Evolutionary conservation across 2,113 vertebrate genomes (phyloP).

Genomic region (Tamias sibiricus): DNA sequence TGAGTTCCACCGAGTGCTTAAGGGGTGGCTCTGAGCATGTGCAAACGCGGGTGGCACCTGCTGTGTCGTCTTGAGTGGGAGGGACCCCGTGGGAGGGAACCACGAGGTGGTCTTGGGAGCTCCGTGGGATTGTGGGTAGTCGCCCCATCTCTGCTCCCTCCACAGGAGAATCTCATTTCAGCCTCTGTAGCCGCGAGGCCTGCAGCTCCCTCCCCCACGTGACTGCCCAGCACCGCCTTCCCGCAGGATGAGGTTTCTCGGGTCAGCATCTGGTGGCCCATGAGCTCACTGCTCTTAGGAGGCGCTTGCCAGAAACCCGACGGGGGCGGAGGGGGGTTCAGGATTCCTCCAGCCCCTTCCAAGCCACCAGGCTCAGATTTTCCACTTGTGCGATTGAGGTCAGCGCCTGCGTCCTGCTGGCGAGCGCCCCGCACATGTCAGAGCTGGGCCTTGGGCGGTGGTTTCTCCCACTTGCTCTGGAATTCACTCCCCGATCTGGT

Average conservation of each 20-base stretch:
- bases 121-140: neutral
- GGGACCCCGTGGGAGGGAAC: too few species aligned
- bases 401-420: slow-evolving; percentile 21
- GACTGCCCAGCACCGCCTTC: neutral
- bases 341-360: slow-evolving; percentile 12
- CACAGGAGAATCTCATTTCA: neutral
- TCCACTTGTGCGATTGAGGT: slow-evolving; percentile 50
- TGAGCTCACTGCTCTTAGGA: slow-evolving; percentile 60
- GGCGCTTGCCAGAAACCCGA: slow-evolving; percentile 38
- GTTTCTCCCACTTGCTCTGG: neutral
- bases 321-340: neutral
- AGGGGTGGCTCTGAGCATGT: too few species aligned
- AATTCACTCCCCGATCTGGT: neutral
- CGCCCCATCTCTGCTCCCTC: neutral
- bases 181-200: accelerated
- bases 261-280: neutral
- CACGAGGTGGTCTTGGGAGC: neutral
- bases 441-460: neutral
- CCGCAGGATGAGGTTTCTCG: neutral
- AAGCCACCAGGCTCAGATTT: slow-evolving; percentile 62
- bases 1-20: too few species aligned
- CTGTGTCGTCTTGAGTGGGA: too few species aligned
- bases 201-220: accelerated
- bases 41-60: too few species aligned
- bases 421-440: neutral